phyloP scores from a whole-genome alignment of 2,888 invertebrate species.

The Plagodis pulveraria region DNA sequence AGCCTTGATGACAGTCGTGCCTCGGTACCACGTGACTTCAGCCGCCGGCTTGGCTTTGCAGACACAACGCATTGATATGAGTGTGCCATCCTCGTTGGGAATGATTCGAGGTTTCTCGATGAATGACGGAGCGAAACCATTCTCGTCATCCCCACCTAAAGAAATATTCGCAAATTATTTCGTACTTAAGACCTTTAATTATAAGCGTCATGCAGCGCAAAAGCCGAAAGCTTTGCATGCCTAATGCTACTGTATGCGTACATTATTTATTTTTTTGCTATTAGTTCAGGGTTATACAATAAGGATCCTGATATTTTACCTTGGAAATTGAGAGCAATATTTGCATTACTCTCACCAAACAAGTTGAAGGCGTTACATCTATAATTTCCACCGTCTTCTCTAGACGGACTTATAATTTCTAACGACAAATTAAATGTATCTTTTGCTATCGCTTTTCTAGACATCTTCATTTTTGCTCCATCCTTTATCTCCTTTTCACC shows the following conservation, averaged over 20 bases:
- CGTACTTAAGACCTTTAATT: constrained; percentile 14
- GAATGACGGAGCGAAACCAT: constrained; percentile 98
- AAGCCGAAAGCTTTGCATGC: constrained; percentile 78
- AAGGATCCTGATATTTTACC: constrained; percentile 86
- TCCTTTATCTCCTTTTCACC: constrained; percentile 93
- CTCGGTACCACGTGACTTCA: constrained; percentile 97
- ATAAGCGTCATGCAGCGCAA: constrained; percentile 67
- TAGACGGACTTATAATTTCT: constrained; percentile 97
- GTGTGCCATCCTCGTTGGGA: constrained; percentile 98
- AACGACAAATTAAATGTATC: constrained; percentile 96
- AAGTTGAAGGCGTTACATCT: constrained; percentile 99
- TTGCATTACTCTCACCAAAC: constrained; percentile 99
- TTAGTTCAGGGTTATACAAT: constrained; percentile 42
- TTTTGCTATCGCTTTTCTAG: constrained; percentile 94
- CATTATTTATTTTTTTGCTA: constrained; percentile 50
- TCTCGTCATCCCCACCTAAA: constrained; percentile 95
- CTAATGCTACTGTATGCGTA: constrained; percentile 82
- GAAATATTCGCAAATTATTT: constrained; percentile 39
- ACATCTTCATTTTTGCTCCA: constrained; percentile 95
- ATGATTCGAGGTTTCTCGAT: constrained; percentile 99
- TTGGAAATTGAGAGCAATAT: constrained; percentile 99
- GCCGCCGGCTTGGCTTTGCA: constrained; percentile 98
- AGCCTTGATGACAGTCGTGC: constrained; percentile 93
- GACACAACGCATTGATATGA: constrained; percentile 98
- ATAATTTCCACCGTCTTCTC: constrained; percentile 99